Evolutionary conservation across 2,797 vertebrate species (phyloP), one percentile per base, ranked within the genome.

Genomic region (Danio jaintianensis): DNA sequence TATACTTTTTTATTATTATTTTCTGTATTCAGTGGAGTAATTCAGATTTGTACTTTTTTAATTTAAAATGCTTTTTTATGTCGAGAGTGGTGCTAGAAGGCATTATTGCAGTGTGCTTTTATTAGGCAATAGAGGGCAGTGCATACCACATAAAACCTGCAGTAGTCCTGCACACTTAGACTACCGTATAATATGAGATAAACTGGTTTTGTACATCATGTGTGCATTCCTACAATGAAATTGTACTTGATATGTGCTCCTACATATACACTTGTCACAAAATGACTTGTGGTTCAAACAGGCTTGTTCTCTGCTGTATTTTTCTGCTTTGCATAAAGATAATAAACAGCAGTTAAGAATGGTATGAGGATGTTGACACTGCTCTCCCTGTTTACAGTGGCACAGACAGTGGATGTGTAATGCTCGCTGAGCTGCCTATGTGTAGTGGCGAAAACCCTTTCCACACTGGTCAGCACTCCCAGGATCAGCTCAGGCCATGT

Each of bases 401-500:
- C 88, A 68, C 83, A 90, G 89, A 84, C 86, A 83, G 78, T 70
- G 69, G 85, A 73, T 75, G 48, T 87, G 86, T 87, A 86, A 87
- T 89, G 89, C 89, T 48, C 78, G 50, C 79, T 61, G 79, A 86
- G 64, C 82, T 78, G 61, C 80, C 69, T n/a, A 75, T 72, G 73
- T 7, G n/a, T 52, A 55, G 75, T 83, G 72, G 61, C 67, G 48
- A 63, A 83, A 62, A 70, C 79, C 58, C 52, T 50, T 56, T 77
- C 50, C 47, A 36, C 36, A n/a, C 22, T 48, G 47, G 22, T 78
- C 53, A 58, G 61, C 16, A 10, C 68, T 80, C 48, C 36, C 55
- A 22, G 79, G 82, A 85, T 58, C 50, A 64, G 43, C 43, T 68
- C 29, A 45, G 67, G 87, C 84, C 38, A 97, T 98, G 96, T 93